Evolutionary conservation across 2,797 vertebrate genomes (phyloP).

Genomic region (Moxostoma hubbsi): DNA sequence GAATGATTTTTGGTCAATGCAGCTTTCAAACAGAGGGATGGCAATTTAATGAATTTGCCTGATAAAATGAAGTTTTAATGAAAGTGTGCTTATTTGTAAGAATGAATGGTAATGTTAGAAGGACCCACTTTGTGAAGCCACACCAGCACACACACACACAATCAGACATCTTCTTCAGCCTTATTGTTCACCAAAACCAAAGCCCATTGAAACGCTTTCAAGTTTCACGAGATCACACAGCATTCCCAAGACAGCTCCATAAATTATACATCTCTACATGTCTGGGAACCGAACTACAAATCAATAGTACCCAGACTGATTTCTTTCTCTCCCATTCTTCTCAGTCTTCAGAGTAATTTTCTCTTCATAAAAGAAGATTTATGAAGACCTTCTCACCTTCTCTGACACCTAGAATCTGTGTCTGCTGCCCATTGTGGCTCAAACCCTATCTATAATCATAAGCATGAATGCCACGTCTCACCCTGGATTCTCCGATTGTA

Average conservation of each 20-base stretch:
- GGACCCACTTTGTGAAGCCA: not conserved
- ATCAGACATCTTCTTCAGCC: not conserved
- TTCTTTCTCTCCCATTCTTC: slow-evolving; percentile 26
- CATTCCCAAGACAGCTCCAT: slow-evolving; percentile 66
- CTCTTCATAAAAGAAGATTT: slow-evolving; percentile 39
- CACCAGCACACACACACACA: not conserved
- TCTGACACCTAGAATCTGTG: slow-evolving; percentile 14
- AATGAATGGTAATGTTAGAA: not conserved
- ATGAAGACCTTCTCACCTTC: slow-evolving; percentile 34
- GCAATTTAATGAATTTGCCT: no score
- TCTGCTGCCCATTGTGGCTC: slow-evolving; percentile 21
- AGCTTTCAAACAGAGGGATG: not conserved
- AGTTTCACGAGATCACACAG: slow-evolving; percentile 66
- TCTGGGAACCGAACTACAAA: slow-evolving; percentile 57
- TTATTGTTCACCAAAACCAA: slow-evolving; percentile 11
- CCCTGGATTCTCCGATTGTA: slow-evolving; percentile 24
- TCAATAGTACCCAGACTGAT: slow-evolving; percentile 45
- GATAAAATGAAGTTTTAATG: no score
- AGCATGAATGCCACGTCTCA: slow-evolving; percentile 23
- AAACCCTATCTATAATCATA: slow-evolving; percentile 41
- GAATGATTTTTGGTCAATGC: not conserved
- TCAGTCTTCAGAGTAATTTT: slow-evolving; percentile 24
- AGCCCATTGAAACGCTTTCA: slow-evolving; percentile 33
- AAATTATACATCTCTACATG: slow-evolving; percentile 72
- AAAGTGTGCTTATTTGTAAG: no score